Percentiles rank a stretch among this genome's conserved stretches.
Conservation (phyloP, 2,113 vertebrate genomes). For the Rhinoptilus africanus region DNA sequence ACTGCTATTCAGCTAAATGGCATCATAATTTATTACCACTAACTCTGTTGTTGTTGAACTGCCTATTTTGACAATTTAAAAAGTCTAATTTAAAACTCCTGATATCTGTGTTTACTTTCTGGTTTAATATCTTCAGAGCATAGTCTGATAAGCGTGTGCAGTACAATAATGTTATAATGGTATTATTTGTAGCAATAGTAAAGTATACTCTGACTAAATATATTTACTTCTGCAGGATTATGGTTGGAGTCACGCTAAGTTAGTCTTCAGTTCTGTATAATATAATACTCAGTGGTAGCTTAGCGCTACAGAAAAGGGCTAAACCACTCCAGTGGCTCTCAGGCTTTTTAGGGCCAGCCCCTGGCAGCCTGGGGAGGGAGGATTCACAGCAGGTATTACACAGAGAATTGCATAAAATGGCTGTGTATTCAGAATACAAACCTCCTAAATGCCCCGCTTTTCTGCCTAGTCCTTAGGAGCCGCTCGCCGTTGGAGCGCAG, state of each 20-base stretch:
- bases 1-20: neutral
- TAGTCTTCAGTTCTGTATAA: neutral
- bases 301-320: neutral
- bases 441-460: neutral
- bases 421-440: neutral
- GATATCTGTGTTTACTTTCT: conserved; percentile 71
- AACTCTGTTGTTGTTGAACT: conserved; percentile 50
- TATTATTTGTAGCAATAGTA: conserved; percentile 22
- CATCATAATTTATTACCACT: conserved; percentile 19
- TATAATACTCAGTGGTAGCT: neutral
- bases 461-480: neutral
- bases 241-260: neutral
- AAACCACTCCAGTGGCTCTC: neutral
- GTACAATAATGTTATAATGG: conserved; percentile 15
- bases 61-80: conserved; percentile 64
- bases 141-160: conserved; percentile 44
- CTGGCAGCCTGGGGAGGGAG: neutral
- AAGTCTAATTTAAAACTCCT: conserved; percentile 61
- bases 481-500: fast-evolving
- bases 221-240: neutral
- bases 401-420: neutral
- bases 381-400: neutral
- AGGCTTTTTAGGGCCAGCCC: neutral
- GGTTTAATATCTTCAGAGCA: conserved; percentile 42
- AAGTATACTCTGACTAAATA: neutral